Percentiles rank a stretch among this genome's conserved stretches.
Evolutionary conservation across 2,113 vertebrate species (phyloP).

Genomic region (Ranitomeya imitator): DNA sequence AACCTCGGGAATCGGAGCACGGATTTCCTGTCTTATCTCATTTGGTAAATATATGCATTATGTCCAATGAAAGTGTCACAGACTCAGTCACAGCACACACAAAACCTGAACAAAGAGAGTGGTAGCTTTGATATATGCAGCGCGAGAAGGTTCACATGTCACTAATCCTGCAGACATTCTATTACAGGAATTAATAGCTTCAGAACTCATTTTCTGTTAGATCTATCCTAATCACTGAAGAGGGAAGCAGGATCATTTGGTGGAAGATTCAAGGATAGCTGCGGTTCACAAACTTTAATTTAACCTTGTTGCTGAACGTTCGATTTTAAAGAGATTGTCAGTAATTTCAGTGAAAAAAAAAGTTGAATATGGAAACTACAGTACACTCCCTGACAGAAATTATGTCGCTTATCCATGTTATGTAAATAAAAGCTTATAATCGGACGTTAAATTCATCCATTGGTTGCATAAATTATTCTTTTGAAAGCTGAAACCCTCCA

Average conservation of each 20-base stretch:
- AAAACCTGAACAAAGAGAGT: conserved; percentile 34
- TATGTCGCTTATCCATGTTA: too few species aligned
- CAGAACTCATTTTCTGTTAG: conserved; percentile 55
- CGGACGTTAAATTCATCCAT: too few species aligned
- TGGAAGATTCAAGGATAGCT: conserved; percentile 54
- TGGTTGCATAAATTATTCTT: too few species aligned
- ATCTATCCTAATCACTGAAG: conserved; percentile 54
- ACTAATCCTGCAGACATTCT: conserved; percentile 55
- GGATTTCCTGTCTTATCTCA: conserved; percentile 28
- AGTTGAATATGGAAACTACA: background rate
- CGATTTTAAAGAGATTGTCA: conserved; percentile 14
- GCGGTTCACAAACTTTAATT: conserved; percentile 55
- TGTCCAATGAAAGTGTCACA: conserved; percentile 48
- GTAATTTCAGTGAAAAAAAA: background rate
- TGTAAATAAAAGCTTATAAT: too few species aligned
- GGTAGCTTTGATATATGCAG: conserved; percentile 49
- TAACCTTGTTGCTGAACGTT: conserved; percentile 31
- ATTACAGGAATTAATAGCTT: conserved; percentile 57
- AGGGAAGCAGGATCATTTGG: conserved; percentile 54
- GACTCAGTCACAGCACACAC: conserved; percentile 32
- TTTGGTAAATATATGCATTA: conserved; percentile 53
- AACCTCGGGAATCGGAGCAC: background rate
- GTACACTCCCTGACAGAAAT: too few species aligned
- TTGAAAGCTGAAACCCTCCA: too few species aligned
- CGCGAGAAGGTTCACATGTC: conserved; percentile 51